Percentiles rank a stretch among this genome's conserved stretches.
phyloP scores from a whole-genome alignment of 1,140 invertebrate genomes.

The Pseudomyrmex gracilis region DNA sequence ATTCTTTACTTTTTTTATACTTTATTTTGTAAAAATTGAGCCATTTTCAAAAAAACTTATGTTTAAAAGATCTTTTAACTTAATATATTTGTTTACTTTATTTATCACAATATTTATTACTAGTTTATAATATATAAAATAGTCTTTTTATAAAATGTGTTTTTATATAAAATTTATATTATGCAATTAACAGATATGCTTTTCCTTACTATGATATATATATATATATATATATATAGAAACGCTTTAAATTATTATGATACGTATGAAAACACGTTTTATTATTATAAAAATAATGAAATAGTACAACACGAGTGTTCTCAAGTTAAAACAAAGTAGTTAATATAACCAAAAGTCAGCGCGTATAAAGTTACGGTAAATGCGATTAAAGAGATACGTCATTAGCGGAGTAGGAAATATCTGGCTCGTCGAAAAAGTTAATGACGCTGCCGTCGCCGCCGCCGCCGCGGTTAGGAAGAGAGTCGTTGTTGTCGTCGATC shows the following conservation, averaged over 20 bases:
- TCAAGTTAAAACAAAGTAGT: neutral
- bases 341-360: neutral
- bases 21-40: too few relatives aligned
- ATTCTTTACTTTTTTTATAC: too few relatives aligned
- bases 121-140: too few relatives aligned
- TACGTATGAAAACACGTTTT: neutral
- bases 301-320: neutral
- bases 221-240: too few relatives aligned
- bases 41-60: too few relatives aligned
- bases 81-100: too few relatives aligned
- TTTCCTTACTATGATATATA: too few relatives aligned
- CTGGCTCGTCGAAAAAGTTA: slow-evolving; percentile 46
- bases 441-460: neutral
- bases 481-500: slow-evolving; percentile 57
- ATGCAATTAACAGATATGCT: neutral
- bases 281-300: slow-evolving; percentile 5
- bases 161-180: too few relatives aligned
- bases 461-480: neutral
- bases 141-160: too few relatives aligned
- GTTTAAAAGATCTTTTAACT: too few relatives aligned
- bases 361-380: neutral
- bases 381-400: slow-evolving; percentile 29
- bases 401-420: slow-evolving; percentile 46
- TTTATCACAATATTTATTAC: too few relatives aligned
- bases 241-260: too few relatives aligned